Evolutionary conservation across 53 echinoderm and acorn worm genomes (phyloP).

Genomic region (Holothuria leucospilota): DNA sequence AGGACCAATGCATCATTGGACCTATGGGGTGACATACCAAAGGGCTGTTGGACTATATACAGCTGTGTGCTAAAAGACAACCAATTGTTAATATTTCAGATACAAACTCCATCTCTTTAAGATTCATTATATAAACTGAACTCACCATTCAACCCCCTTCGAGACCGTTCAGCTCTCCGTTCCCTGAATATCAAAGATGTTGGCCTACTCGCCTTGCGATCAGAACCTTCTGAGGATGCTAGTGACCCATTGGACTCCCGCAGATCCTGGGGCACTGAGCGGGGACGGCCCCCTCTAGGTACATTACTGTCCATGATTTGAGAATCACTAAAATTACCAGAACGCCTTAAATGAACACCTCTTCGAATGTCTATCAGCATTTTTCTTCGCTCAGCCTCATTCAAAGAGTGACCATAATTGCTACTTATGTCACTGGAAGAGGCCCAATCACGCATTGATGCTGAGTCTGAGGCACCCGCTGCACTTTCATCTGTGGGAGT

Average conservation of each 20-base stretch:
- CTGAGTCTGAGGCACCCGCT: slow-evolving; percentile 84
- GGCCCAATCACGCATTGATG: slow-evolving; percentile 79
- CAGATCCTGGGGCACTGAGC: slow-evolving; percentile 28
- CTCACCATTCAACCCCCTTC: slow-evolving; percentile 88
- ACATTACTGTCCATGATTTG: slow-evolving; percentile 54
- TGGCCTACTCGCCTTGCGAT: slow-evolving; percentile 66
- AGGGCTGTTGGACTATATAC: too few relatives aligned
- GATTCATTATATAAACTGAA: not conserved
- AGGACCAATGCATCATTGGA: too few relatives aligned
- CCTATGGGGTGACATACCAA: too few relatives aligned
- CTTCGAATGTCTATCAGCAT: slow-evolving; percentile 77
- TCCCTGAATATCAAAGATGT: slow-evolving; percentile 76
- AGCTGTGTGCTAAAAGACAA: too few relatives aligned
- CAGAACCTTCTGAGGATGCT: slow-evolving; percentile 76
- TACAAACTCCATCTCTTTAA: too few relatives aligned
- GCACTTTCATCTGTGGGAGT: slow-evolving; percentile 92
- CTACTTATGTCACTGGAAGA: slow-evolving; percentile 58
- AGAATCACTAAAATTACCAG: slow-evolving; percentile 81
- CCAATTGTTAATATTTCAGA: too few relatives aligned
- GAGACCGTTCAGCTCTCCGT: slow-evolving; percentile 79
- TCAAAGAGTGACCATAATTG: slow-evolving; percentile 74
- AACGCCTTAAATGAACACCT: slow-evolving; percentile 65
- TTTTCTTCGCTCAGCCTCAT: slow-evolving; percentile 78
- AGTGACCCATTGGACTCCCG: slow-evolving; percentile 62
- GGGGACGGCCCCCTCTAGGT: slow-evolving; percentile 6